phyloP scores from a whole-genome alignment of 1,140 invertebrate species.

The Papilio machaon region DNA sequence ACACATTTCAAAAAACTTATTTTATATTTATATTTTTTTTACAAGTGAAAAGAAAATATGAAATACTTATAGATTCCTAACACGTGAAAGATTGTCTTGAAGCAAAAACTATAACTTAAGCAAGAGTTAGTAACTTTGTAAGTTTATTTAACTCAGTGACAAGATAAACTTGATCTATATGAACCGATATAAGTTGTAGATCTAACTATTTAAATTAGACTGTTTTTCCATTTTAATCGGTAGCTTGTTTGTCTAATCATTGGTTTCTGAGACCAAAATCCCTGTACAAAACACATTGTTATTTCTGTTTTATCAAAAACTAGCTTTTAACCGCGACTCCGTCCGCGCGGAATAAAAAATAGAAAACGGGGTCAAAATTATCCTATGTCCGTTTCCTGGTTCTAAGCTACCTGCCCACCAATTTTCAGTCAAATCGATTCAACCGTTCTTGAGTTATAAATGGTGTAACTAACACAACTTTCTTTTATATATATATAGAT shows the following conservation, averaged over 20 bases:
- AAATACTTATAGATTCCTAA: not conserved
- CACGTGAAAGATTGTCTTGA: not conserved
- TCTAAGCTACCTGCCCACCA: too few relatives aligned
- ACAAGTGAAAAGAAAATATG: not conserved
- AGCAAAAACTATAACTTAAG: slow-evolving; percentile 17
- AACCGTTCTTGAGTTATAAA: too few relatives aligned
- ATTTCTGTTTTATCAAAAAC: too few relatives aligned
- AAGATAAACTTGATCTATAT: slow-evolving; percentile 20
- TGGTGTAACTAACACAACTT: too few relatives aligned
- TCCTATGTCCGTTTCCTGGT: too few relatives aligned
- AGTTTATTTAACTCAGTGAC: slow-evolving; percentile 5
- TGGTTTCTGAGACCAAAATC: too few relatives aligned
- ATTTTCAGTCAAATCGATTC: too few relatives aligned
- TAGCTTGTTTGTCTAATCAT: not conserved
- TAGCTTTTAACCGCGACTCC: too few relatives aligned
- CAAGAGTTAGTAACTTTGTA: not conserved
- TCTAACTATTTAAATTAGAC: not conserved
- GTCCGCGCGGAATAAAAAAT: too few relatives aligned
- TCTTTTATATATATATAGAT: too few relatives aligned
- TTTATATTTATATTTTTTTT: not conserved
- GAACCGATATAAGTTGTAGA: not conserved
- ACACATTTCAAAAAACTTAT: not conserved
- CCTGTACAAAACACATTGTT: too few relatives aligned
- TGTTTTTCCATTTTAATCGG: not conserved
- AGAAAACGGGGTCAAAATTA: too few relatives aligned